These are phyloP conservation scores for Vanessa tameamea DNA, from an alignment of 1,140 invertebrate genomes.

Conservation along the genomic window DNA sequence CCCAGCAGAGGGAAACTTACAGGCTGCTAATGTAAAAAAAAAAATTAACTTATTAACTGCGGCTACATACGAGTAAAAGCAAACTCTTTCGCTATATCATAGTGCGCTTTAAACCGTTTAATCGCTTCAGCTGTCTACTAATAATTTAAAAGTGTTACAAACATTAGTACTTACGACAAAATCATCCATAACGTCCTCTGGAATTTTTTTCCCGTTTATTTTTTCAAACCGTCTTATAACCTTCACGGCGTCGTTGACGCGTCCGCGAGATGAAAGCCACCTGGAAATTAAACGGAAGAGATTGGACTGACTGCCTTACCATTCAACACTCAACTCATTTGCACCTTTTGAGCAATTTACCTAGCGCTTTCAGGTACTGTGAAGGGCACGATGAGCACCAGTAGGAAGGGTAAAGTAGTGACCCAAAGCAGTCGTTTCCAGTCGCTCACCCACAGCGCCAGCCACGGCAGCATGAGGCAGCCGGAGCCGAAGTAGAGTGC, in stretches of 20 bases:
- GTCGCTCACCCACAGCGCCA: slow-evolving; percentile 72
- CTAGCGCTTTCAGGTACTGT: slow-evolving; percentile 62
- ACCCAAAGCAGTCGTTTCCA: slow-evolving; percentile 76
- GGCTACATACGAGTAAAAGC: too few species aligned
- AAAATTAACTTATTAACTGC: too few species aligned
- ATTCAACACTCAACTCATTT: too few species aligned
- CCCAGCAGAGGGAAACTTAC: too few species aligned
- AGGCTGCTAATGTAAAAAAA: too few species aligned
- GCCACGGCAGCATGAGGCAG: slow-evolving; percentile 78
- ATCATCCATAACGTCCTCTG: slow-evolving; percentile 59
- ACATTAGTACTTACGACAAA: slow-evolving; percentile 54
- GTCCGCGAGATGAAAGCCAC: slow-evolving; percentile 58
- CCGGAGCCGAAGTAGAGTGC: slow-evolving; percentile 82
- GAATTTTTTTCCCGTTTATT: slow-evolving; percentile 58
- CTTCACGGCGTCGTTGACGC: slow-evolving; percentile 52
- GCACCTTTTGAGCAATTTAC: slow-evolving; percentile 31
- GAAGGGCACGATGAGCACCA: slow-evolving; percentile 47
- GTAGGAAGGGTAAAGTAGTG: slow-evolving; percentile 51
- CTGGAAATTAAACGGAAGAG: slow-evolving; percentile 33
- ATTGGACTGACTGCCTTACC: too few species aligned
- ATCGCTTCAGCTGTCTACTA: too few species aligned
- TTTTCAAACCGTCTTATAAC: slow-evolving; percentile 57
- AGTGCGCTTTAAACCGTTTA: too few species aligned
- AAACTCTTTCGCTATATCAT: too few species aligned
- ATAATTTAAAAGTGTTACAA: too few species aligned